Base-by-base conservation (phyloP, 2,888 invertebrate species). In the Tanaodytes sp. region DNA sequence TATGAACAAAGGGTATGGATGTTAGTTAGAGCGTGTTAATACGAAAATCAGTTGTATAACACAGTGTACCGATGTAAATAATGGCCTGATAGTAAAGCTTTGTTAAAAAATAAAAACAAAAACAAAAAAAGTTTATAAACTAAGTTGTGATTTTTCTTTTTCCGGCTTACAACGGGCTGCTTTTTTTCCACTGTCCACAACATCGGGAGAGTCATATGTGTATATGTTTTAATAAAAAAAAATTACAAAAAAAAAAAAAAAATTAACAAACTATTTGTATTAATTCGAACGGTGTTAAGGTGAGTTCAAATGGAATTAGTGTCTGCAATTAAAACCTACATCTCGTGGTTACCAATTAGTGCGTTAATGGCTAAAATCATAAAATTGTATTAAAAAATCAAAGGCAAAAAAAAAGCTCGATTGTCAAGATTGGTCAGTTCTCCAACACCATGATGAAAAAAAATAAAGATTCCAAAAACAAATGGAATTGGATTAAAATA, bases 381-480 rank as follows among this genome's bases (percentile, higher is more conserved):
- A n/a, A n/a, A 42, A 42, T 20, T 33, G 39, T 33, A 15, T 4
- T 5, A 15, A 15, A 39, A 39, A 16, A 16, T n/a, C n/a, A 14
- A 16, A 39, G 39, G 14, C 11, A 52, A 30, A 40, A 1, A 49
- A 49, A 23, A 11, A 48, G 65, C 72, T 75, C 30, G 70, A 61
- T 31, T 73, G 73, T 76, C 74, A 79, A 80, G 77, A 82, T 80
- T 81, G 80, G 81, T 78, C 81, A 82, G 79, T 80, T 80, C 79
- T 81, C 82, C 82, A 82, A 78, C 80, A 81, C 82, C 80, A 76
- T 78, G 59, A 71, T 73, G 75, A 48, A 51, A 57, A 46, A 18
- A 49, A 45, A 52, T 2, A 48, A 33, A 27, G 6, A n/a, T 19
- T 12, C 27, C 27, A 30, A 27, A 31, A 39, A 51, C n/a, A 39